Evolutionary conservation across 2,113 vertebrate genomes (phyloP).

Genomic region (Macquaria ambigua): DNA sequence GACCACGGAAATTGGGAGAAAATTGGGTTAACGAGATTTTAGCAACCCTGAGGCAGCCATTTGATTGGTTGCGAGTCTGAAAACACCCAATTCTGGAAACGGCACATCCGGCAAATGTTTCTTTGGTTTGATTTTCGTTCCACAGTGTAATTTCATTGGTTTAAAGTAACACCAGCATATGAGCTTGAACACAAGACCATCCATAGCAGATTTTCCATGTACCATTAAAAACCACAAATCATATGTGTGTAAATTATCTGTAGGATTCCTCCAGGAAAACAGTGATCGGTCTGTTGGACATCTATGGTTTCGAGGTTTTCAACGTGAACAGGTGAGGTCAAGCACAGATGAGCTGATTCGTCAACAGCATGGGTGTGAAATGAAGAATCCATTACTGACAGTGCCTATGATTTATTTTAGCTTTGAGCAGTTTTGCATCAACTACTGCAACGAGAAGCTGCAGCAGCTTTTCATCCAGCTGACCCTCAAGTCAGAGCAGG

Average conservation of each 20-base stretch:
- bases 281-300: conserved; percentile 95
- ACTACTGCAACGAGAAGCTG: conserved; percentile 99
- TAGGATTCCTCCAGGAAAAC: conserved; percentile 92
- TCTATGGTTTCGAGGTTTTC: conserved; percentile 98
- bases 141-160: neutral
- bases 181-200: neutral
- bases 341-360: neutral
- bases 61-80: neutral
- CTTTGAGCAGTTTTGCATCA: conserved; percentile 99
- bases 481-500: conserved; percentile 96
- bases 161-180: conserved; percentile 11
- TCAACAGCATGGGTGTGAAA: neutral
- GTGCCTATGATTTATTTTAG: conserved; percentile 74
- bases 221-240: neutral
- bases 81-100: neutral
- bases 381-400: neutral
- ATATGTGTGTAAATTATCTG: conserved; percentile 25
- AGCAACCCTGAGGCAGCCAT: neutral
- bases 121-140: neutral
- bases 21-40: neutral
- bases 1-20: neutral
- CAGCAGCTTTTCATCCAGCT: conserved; percentile 97
- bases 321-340: conserved; percentile 91
- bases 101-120: neutral
- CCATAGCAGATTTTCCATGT: neutral